phyloP scores from a whole-genome alignment of 2,888 invertebrate species.

The Dryadula phaetusa region DNA sequence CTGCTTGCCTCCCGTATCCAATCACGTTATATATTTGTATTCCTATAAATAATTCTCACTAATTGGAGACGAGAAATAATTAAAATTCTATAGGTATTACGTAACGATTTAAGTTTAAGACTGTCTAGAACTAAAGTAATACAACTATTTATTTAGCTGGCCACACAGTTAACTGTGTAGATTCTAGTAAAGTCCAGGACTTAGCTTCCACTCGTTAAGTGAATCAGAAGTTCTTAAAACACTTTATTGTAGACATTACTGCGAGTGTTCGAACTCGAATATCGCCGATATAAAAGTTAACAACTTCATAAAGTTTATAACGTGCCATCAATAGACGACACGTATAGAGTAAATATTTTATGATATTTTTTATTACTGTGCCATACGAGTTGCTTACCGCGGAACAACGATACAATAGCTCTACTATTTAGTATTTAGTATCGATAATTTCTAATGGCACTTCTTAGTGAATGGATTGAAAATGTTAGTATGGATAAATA shows the following conservation, averaged over 20 bases:
- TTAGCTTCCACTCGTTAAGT: conserved; percentile 39
- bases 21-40: too few relatives aligned
- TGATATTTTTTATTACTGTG: conserved; percentile 53
- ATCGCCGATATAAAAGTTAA: conserved; percentile 68
- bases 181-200: conserved; percentile 14
- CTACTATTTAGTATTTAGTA: conserved; percentile 1
- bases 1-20: too few relatives aligned
- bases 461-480: neutral
- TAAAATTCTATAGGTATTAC: neutral
- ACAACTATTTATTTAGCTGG: conserved; percentile 14
- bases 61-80: neutral
- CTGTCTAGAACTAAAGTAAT: neutral
- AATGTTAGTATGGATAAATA: too few relatives aligned
- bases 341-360: conserved; percentile 68
- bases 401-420: conserved; percentile 20
- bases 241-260: conserved; percentile 45
- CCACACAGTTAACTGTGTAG: conserved; percentile 1
- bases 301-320: conserved; percentile 74
- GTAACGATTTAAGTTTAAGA: conserved; percentile 16
- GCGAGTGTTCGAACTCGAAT: conserved; percentile 44
- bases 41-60: too few relatives aligned
- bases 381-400: conserved; percentile 28
- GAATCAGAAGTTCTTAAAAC: conserved; percentile 43
- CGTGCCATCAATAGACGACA: conserved; percentile 68
- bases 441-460: neutral